Evolutionary conservation across 2,113 vertebrate species (phyloP).

Genomic region (Actenoides hombroni): DNA sequence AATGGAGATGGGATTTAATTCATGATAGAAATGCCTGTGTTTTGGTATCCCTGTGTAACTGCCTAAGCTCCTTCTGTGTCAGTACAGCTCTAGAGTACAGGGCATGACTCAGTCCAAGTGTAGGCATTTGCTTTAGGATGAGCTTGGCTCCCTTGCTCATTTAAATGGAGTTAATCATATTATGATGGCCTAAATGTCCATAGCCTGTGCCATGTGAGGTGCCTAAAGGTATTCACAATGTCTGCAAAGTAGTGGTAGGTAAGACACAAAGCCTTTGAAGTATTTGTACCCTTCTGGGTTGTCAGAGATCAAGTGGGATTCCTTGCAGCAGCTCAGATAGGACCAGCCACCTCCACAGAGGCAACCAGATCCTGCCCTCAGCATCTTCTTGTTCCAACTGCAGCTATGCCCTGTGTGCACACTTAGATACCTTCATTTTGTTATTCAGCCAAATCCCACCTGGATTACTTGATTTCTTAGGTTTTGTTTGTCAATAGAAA

Average conservation of each 20-base stretch:
- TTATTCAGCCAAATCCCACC: background rate
- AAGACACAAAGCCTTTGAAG: background rate
- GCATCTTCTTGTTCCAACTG: background rate
- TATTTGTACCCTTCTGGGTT: background rate
- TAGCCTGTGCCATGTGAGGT: background rate
- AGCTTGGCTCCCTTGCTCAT: background rate
- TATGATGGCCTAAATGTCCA: background rate
- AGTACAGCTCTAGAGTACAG: background rate
- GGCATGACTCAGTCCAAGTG: background rate
- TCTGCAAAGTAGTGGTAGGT: background rate
- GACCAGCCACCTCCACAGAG: background rate
- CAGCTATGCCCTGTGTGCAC: rapidly evolving
- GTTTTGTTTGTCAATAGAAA: background rate
- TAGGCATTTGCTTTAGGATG: background rate
- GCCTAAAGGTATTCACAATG: background rate
- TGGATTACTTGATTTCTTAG: background rate
- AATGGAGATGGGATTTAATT: background rate
- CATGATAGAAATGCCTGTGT: background rate
- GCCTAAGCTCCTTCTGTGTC: background rate
- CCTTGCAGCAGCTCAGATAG: background rate
- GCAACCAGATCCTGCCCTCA: background rate
- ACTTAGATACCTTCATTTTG: background rate
- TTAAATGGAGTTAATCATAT: background rate
- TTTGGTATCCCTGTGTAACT: rapidly evolving
- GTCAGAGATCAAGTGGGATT: background rate